Percentiles rank a stretch among this genome's conserved stretches.
Evolutionary conservation across 2,888 invertebrate genomes (phyloP).

Genomic region (Drosophila meridionalis): DNA sequence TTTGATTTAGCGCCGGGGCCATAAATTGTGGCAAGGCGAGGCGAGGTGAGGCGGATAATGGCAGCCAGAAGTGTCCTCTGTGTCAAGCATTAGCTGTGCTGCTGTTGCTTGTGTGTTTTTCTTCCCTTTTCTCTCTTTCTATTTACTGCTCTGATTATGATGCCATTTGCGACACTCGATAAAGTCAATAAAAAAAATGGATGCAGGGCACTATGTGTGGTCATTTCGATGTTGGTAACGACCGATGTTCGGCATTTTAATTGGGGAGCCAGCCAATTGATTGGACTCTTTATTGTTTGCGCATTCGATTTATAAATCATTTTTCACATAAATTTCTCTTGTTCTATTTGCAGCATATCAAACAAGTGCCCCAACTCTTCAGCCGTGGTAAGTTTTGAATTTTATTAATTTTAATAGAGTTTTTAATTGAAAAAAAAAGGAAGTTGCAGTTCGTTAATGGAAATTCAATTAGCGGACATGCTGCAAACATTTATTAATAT

Average conservation of each 20-base stretch:
- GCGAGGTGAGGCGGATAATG: constrained; percentile 34
- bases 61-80: constrained; percentile 48
- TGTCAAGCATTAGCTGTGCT: constrained; percentile 28
- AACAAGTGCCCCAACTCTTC: constrained; percentile 20
- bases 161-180: constrained; percentile 69
- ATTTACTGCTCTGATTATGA: constrained; percentile 55
- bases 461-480: constrained; percentile 31
- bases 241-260: constrained; percentile 25
- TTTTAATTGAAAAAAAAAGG: not conserved
- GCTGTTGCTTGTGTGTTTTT: constrained; percentile 24
- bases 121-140: constrained; percentile 1
- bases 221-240: constrained; percentile 15
- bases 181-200: constrained; percentile 66
- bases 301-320: constrained; percentile 37
- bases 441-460: constrained; percentile 15
- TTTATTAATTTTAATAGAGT: constrained; percentile 21
- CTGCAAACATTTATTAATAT: constrained; percentile 4
- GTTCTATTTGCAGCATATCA: constrained; percentile 49
- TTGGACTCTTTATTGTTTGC: constrained; percentile 34
- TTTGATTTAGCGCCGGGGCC: constrained; percentile 55
- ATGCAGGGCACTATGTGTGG: constrained; percentile 19
- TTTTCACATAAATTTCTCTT: constrained; percentile 24
- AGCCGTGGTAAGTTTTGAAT: constrained; percentile 51
- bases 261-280: constrained; percentile 19
- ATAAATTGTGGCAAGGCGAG: constrained; percentile 41